Percentiles rank a stretch among this genome's conserved stretches.
Evolutionary conservation across 2,113 vertebrate genomes (phyloP).

Genomic region (Mormoops blainvillei): DNA sequence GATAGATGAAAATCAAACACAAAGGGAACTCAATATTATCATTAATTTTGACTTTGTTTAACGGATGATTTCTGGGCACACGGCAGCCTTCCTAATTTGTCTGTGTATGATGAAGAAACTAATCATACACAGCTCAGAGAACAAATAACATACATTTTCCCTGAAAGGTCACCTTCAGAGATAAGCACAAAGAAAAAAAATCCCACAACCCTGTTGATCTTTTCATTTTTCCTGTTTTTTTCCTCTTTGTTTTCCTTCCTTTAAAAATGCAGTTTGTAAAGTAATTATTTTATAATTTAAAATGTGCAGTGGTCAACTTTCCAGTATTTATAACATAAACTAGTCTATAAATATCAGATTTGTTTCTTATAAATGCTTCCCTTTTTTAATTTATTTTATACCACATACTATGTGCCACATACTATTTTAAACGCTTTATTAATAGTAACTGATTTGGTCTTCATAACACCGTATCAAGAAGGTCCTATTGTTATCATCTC

Average conservation of each 20-base stretch:
- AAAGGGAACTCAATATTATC: conserved; percentile 65
- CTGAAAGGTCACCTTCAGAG: conserved; percentile 62
- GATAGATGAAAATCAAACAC: conserved; percentile 70
- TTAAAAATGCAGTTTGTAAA: not conserved
- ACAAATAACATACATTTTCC: conserved; percentile 55
- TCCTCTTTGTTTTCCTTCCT: not conserved
- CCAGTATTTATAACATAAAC: not conserved
- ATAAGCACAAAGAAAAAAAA: not conserved
- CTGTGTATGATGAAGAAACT: conserved; percentile 61
- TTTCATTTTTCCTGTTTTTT: not conserved
- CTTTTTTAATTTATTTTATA: not conserved
- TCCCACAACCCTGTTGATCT: not conserved
- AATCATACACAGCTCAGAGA: conserved; percentile 51
- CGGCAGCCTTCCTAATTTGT: conserved; percentile 68
- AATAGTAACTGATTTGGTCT: not conserved
- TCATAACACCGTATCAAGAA: not conserved
- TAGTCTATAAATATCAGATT: conserved; percentile 46
- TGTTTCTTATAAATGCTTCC: not conserved
- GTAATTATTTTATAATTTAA: conserved; percentile 12
- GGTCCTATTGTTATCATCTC: not conserved
- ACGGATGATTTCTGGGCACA: conserved; percentile 49
- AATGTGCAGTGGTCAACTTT: not conserved
- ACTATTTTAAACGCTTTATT: not conserved
- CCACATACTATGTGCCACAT: not conserved
- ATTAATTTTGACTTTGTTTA: conserved; percentile 72